Percentiles rank a stretch among this genome's conserved stretches.
phyloP scores from a whole-genome alignment of 2,113 vertebrate genomes.

The Psilopogon haemacephalus region DNA sequence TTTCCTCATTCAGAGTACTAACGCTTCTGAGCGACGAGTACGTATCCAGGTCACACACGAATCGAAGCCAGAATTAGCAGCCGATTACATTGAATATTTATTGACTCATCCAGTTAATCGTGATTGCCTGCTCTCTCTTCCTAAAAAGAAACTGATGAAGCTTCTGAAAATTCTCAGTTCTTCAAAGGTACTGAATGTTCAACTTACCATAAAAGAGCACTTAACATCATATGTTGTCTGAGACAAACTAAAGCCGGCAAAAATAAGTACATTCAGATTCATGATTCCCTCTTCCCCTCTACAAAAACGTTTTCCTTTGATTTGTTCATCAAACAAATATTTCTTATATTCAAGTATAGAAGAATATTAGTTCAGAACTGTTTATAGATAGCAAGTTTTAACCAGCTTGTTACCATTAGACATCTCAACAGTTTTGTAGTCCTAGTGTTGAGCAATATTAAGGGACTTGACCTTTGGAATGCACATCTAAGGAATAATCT shows the following conservation, averaged over 20 bases:
- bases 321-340: background rate
- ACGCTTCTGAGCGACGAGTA: slow-evolving; percentile 67
- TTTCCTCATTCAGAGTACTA: slow-evolving; percentile 59
- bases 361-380: background rate
- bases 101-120: slow-evolving; percentile 79
- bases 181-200: slow-evolving; percentile 79
- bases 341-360: background rate
- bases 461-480: background rate
- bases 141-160: slow-evolving; percentile 75
- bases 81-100: slow-evolving; percentile 87
- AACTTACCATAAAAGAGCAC: background rate
- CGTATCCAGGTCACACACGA: slow-evolving; percentile 75
- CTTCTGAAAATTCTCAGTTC: slow-evolving; percentile 80
- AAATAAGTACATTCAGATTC: background rate
- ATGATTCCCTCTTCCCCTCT: background rate
- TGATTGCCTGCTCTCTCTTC: slow-evolving; percentile 76
- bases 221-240: background rate
- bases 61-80: slow-evolving; percentile 83
- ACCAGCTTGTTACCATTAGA: background rate
- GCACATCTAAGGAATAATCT: background rate
- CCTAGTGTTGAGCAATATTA: background rate
- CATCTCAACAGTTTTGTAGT: background rate
- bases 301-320: background rate
- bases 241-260: background rate
- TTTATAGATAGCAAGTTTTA: background rate